These are phyloP conservation scores for Plecturocebus donacophilus DNA, from an alignment of 2,113 vertebrate species.

Conservation along the genomic window DNA sequence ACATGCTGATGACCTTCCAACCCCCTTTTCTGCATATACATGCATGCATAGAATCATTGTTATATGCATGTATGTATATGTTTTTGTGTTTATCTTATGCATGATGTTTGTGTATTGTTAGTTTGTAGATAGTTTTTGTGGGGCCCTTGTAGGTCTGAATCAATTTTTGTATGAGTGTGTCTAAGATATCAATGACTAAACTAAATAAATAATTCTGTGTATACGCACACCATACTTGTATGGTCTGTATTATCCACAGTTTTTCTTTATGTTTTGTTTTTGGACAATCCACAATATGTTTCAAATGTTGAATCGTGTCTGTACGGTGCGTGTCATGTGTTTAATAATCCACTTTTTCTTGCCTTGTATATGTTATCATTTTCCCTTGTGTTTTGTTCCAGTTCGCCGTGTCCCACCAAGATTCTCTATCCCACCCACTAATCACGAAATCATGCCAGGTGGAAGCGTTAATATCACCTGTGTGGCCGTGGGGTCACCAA, in stretches of 20 bases:
- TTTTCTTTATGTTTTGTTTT: slow-evolving; percentile 77
- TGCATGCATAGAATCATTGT: slow-evolving; percentile 75
- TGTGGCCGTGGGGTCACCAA: slow-evolving; percentile 98
- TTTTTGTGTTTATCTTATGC: slow-evolving; percentile 86
- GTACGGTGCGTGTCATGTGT: slow-evolving; percentile 84
- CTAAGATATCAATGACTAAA: slow-evolving; percentile 81
- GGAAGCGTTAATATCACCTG: slow-evolving; percentile 99
- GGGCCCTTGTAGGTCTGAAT: slow-evolving; percentile 83
- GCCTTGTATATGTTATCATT: slow-evolving; percentile 84
- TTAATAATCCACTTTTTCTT: slow-evolving; percentile 48
- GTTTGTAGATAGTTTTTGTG: slow-evolving; percentile 85
- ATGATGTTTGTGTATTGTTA: slow-evolving; percentile 91
- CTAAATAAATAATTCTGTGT: slow-evolving; percentile 75
- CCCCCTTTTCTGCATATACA: slow-evolving; percentile 85
- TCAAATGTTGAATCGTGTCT: slow-evolving; percentile 80
- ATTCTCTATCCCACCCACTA: slow-evolving; percentile 99
- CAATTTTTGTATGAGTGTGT: slow-evolving; percentile 84
- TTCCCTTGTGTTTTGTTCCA: slow-evolving; percentile 89
- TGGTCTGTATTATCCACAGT: slow-evolving; percentile 78
- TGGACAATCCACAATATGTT: slow-evolving; percentile 59
- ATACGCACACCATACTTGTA: slow-evolving; percentile 84
- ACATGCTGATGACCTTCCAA: slow-evolving; percentile 89
- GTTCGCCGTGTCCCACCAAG: slow-evolving; percentile 97
- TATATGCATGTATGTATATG: slow-evolving; percentile 83
- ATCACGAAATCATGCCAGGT: slow-evolving; percentile 99